Percentiles rank a stretch among this genome's conserved stretches.
Evolutionary conservation across 1,140 invertebrate genomes (phyloP).

Genomic region (Orius insidiosus): DNA sequence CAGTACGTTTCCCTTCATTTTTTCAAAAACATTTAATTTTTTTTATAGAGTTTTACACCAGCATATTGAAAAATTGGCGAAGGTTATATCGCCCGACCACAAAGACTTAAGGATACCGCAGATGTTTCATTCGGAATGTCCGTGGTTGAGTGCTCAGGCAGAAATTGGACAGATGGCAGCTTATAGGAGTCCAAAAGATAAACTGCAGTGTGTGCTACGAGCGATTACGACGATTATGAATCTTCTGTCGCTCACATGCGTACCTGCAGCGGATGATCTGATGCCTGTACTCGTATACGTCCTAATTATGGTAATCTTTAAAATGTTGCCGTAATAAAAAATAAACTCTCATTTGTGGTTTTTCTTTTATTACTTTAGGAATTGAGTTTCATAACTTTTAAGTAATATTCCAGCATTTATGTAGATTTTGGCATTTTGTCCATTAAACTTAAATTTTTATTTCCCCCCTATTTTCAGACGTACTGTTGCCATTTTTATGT

Average conservation of each 20-base stretch:
- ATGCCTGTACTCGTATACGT: slow-evolving; percentile 94
- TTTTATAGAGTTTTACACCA: slow-evolving; percentile 54
- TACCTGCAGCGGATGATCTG: slow-evolving; percentile 93
- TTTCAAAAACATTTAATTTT: slow-evolving; percentile 2
- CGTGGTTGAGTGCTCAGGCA: slow-evolving; percentile 92
- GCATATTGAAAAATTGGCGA: slow-evolving; percentile 71
- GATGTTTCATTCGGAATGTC: slow-evolving; percentile 74
- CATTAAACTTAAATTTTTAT: no score
- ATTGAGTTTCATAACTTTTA: no score
- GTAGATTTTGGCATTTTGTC: no score
- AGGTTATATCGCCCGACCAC: slow-evolving; percentile 63
- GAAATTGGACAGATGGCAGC: slow-evolving; percentile 83
- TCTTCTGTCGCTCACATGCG: slow-evolving; percentile 65
- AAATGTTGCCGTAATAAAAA: no score
- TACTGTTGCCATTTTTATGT: no score
- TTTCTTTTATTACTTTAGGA: no score
- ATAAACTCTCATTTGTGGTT: no score
- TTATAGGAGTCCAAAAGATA: slow-evolving; percentile 87
- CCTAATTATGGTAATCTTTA: slow-evolving; percentile 64
- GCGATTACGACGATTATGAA: slow-evolving; percentile 89
- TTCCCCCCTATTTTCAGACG: no score
- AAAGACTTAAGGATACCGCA: slow-evolving; percentile 63
- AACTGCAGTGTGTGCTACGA: slow-evolving; percentile 71
- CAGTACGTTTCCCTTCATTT: slow-evolving; percentile 38
- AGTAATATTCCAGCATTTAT: no score